A percentile compares a stretch with the other conserved stretches of the same genome.
Conservation (phyloP, 2,113 vertebrate species). For the Cathartes aura region DNA sequence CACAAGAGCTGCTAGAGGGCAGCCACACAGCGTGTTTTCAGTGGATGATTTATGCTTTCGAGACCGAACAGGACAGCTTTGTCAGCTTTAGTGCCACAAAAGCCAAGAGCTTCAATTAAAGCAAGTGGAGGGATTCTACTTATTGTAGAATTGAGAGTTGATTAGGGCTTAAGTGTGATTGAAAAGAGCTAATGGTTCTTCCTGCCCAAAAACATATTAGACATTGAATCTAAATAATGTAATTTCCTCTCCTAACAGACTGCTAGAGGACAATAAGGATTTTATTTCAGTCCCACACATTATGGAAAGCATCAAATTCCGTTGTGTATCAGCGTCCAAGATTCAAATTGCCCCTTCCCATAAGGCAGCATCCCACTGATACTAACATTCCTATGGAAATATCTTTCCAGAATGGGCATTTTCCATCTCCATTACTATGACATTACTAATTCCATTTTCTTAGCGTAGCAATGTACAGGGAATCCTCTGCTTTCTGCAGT, state of each 20-base stretch:
- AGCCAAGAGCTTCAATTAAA: not conserved
- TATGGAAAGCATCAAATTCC: not conserved
- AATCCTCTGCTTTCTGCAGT: not conserved
- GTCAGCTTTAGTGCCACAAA: not conserved
- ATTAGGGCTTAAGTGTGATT: not conserved
- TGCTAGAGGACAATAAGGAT: not conserved
- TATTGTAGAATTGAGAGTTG: not conserved
- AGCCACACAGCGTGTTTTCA: not conserved
- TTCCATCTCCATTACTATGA: not conserved
- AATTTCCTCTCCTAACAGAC: not conserved
- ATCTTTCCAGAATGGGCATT: not conserved
- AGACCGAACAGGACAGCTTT: not conserved
- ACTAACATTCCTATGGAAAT: not conserved
- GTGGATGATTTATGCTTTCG: not conserved
- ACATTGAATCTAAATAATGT: not conserved
- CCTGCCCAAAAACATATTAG: not conserved
- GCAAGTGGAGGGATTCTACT: not conserved
- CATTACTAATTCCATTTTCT: not conserved
- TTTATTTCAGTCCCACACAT: not conserved
- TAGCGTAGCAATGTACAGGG: not conserved
- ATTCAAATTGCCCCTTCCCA: not conserved
- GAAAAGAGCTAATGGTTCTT: not conserved
- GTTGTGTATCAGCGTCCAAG: not conserved
- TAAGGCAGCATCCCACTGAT: not conserved
- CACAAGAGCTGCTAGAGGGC: conserved; percentile 1